A percentile compares a stretch with the other conserved stretches of the same genome.
Evolutionary conservation across 2,888 invertebrate species (phyloP).

Genomic region (Mantis religiosa): DNA sequence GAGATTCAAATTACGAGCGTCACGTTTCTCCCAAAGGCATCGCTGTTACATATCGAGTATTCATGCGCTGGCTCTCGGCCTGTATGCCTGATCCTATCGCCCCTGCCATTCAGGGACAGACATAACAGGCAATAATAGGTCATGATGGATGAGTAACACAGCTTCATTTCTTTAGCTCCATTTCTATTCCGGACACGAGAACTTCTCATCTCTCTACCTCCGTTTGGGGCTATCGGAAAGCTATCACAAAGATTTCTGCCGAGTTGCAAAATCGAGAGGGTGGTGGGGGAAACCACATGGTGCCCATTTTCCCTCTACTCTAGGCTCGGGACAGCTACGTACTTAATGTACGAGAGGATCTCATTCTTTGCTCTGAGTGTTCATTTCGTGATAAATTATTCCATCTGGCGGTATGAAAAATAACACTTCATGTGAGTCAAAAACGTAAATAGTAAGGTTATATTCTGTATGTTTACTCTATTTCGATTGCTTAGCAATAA

Average conservation of each 20-base stretch:
- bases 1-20: background rate
- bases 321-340: background rate
- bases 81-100: background rate
- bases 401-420: background rate
- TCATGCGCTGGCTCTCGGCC: background rate
- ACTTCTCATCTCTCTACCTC: background rate
- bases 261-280: background rate
- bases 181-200: background rate
- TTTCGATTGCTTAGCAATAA: no score
- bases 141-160: background rate
- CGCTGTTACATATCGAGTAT: background rate
- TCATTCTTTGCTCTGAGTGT: background rate
- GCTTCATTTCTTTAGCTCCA: slow-evolving; percentile 11
- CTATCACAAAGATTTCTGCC: background rate
- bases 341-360: background rate
- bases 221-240: background rate
- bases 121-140: background rate
- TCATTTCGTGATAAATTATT: background rate
- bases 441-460: no score
- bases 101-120: background rate
- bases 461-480: no score
- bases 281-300: background rate
- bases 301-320: background rate
- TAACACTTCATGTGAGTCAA: no score
- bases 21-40: background rate